These are phyloP conservation scores for Palythoa grandiflora DNA, from an alignment of 92 coral and sea anemone genomes.

Conservation along the genomic window DNA sequence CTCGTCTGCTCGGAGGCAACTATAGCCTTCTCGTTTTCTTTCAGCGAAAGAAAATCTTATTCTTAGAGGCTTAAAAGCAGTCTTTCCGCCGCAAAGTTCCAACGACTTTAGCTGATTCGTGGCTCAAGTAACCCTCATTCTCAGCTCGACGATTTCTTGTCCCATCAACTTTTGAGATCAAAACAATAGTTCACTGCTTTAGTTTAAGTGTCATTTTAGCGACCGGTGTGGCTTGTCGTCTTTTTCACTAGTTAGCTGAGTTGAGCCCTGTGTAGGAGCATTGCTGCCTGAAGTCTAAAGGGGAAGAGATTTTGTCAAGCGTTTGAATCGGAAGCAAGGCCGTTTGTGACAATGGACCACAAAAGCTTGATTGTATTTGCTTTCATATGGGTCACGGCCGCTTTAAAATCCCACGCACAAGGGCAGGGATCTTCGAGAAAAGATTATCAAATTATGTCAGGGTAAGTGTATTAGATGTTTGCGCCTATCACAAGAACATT, in stretches of 20 bases:
- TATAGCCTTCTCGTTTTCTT: not conserved
- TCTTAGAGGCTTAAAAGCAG: not conserved
- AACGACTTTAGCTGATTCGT: not conserved
- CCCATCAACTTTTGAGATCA: not conserved
- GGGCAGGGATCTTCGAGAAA: slow-evolving; percentile 9
- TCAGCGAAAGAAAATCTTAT: not conserved
- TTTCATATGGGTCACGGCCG: slow-evolving; percentile 34
- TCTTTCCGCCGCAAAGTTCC: not conserved
- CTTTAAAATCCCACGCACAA: slow-evolving; percentile 24
- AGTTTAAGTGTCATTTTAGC: not conserved
- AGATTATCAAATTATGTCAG: slow-evolving; percentile 45
- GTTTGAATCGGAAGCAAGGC: not conserved
- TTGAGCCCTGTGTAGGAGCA: not conserved
- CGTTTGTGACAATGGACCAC: slow-evolving; percentile 23
- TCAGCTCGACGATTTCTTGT: not conserved
- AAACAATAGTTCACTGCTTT: not conserved
- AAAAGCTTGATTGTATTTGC: slow-evolving; percentile 30
- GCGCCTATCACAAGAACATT: not conserved
- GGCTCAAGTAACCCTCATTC: not conserved
- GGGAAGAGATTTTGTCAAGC: not conserved
- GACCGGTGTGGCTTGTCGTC: not conserved
- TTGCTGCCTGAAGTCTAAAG: not conserved
- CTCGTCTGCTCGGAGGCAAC: not conserved
- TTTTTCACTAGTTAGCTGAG: not conserved
- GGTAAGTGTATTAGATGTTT: slow-evolving; percentile 30